phyloP scores from a whole-genome alignment of 2,888 invertebrate genomes.

The Drosophila tripunctata region DNA sequence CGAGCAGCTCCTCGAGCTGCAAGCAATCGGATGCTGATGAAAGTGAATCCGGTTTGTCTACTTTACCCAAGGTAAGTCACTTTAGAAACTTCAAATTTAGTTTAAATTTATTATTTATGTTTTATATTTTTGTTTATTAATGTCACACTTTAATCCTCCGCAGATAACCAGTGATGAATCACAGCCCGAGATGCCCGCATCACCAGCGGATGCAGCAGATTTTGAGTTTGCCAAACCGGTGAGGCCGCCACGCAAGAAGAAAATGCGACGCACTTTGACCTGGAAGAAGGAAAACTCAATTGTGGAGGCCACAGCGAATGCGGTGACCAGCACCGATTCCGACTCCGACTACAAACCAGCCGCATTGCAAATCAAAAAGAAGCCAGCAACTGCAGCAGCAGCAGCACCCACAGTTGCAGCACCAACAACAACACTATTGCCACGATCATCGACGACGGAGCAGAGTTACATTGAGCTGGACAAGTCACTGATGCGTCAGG shows the following conservation, averaged over 20 bases:
- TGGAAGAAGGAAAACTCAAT: slow-evolving; percentile 79
- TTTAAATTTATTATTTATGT: background rate
- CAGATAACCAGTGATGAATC: slow-evolving; percentile 79
- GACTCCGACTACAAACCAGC: slow-evolving; percentile 71
- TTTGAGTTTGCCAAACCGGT: slow-evolving; percentile 71
- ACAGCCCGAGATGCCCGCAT: slow-evolving; percentile 53
- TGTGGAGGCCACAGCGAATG: slow-evolving; percentile 66
- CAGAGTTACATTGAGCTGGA: slow-evolving; percentile 65
- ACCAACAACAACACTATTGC: background rate
- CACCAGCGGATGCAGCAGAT: slow-evolving; percentile 23
- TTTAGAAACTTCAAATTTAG: background rate
- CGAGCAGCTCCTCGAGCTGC: slow-evolving; percentile 57
- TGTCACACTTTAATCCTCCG: background rate
- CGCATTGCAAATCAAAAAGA: slow-evolving; percentile 46
- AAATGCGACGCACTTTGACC: slow-evolving; percentile 72
- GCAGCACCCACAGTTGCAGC: background rate
- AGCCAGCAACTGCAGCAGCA: background rate
- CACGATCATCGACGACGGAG: slow-evolving; percentile 21
- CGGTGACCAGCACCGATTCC: slow-evolving; percentile 77
- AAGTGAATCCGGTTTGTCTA: slow-evolving; percentile 76
- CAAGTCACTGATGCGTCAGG: slow-evolving; percentile 65
- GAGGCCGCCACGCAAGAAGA: slow-evolving; percentile 79
- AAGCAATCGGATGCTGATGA: slow-evolving; percentile 76
- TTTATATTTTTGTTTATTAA: background rate
- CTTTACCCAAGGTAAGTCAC: slow-evolving; percentile 71